Base-by-base conservation (phyloP, 2,888 invertebrate genomes). In the Endomychus coccineus region DNA sequence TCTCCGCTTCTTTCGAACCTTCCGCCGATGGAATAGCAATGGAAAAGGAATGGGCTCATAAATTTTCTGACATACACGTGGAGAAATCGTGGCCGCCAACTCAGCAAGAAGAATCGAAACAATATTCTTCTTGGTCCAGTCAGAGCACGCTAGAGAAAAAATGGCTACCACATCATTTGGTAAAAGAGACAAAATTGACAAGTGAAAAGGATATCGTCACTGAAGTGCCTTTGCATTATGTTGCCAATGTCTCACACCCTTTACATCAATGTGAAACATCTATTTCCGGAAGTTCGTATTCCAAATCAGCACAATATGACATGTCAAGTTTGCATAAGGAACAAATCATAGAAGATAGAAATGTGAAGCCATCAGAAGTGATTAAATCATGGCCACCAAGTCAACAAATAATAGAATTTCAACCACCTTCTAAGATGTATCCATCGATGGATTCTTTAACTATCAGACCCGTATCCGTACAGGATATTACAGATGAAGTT, bases 1-100 rank as follows among this genome's bases (percentile, higher is more conserved):
- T 48, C 25, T 50, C 50, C 2, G 34, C 36, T 1, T n/a, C n/a
- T n/a, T n/a, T n/a, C n/a, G 54, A 53, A 32, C 55, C 80, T 5
- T 79, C 80, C 2, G 71, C 73, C 0, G n/a, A n/a, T n/a, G 77
- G 80, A 54, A 80, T 70, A 1, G 70, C 73, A 36, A 80, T 80
- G 80, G 79, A 80, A 46, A 80, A 77, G 56, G 64, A 78, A 1
- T 80, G 80, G 80, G 71, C 77, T 2, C 69, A 71, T 37, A 72
- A 71, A 49, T 65, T 63, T 41, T 58, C 61, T 7, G 61, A 67
- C 16, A 66, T 65, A 0, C 58, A 64, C 17, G 54, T 62, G n/a
- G 68, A 70, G 38, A 70, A 70, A 44, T 63, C 69, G 1, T 73
- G 72, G 72, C 71, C 71, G n/a, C 70, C 71, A 19, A n/a, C n/a